Evolutionary conservation across 2,888 invertebrate species (phyloP).

Genomic region (Byasa hedistus): DNA sequence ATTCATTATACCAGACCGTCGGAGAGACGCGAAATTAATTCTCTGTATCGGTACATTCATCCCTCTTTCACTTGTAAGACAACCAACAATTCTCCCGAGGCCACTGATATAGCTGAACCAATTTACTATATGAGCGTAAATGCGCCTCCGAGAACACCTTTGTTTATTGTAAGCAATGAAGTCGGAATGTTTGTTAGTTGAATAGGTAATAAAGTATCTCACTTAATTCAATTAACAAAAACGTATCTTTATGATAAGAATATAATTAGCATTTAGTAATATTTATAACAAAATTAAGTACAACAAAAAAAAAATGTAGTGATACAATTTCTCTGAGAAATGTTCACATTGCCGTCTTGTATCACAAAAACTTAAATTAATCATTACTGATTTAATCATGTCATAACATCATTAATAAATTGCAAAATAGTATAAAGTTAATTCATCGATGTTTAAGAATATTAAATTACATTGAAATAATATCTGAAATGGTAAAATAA

Average conservation of each 20-base stretch:
- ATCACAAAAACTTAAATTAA: no score
- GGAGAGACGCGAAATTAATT: slow-evolving; percentile 18
- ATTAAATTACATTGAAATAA: no score
- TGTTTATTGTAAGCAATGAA: slow-evolving; percentile 47
- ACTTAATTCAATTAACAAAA: no score
- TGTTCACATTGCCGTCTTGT: no score
- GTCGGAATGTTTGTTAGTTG: slow-evolving; percentile 20
- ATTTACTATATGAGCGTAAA: slow-evolving; percentile 59
- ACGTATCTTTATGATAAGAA: no score
- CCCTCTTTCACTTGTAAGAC: slow-evolving; percentile 26
- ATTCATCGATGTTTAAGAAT: no score
- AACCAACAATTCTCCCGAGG: slow-evolving; percentile 50
- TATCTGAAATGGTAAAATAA: no score
- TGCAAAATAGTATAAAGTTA: no score
- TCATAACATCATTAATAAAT: no score
- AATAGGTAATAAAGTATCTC: no score
- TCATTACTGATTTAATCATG: background rate
- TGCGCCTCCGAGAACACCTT: slow-evolving; percentile 54
- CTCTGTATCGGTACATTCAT: slow-evolving; percentile 13
- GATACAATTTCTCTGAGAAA: background rate
- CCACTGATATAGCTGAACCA: slow-evolving; percentile 57
- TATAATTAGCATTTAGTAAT: no score
- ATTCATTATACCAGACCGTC: slow-evolving; percentile 12
- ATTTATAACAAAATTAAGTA: no score
- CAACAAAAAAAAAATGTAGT: background rate